Evolutionary conservation across 2,888 invertebrate genomes (phyloP), one percentile per base, ranked within the genome.

Genomic region (Pelosia muscerda): DNA sequence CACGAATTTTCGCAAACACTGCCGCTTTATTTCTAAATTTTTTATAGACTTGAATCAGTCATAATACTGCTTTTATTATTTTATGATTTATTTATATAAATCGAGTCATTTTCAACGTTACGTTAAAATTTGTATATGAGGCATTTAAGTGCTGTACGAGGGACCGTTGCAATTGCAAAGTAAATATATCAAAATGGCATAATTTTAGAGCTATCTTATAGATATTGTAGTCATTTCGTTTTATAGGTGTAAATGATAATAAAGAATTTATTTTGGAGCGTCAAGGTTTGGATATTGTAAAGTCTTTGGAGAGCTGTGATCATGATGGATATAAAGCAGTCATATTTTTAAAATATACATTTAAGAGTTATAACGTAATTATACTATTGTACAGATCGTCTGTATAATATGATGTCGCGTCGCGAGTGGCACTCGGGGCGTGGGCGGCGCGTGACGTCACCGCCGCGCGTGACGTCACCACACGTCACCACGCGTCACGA

Each of bases 141-240:
- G 94, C 94, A 95, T 93, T 93, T 90, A 90, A 87, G 92, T 94
- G 94, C 94, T 92, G 93, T 88, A 91, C 87, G 94, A 94, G 94
- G 94, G 94, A 95, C 94, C 94, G 94, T 94, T 95, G 94, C 94
- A 95, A 95, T 94, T 91, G 94, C 94, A 94, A 94, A 93, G 89
- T 93, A 91, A 92, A 93, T 93, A 92, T 94, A 94, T 92, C 91
- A 92, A 95, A 94, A 94, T 93, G 93, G 94, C 94, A 94, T 94
- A 95, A 94, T 94, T 93, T 92, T 95, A 94, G 93, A 91, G 90
- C 91, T 94, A 95, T 94, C 89, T 88, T 93, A 94, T 93, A 92
- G 85, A 91, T 94, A 94, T 89, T 90, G 90, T 94, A 95, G 94
- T 94, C 94, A 94, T 95, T 95, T 94, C 91, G 92, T 94, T 95